Base-by-base conservation (phyloP, 1,140 invertebrate genomes). In the Chionoecetes opilio region DNA sequence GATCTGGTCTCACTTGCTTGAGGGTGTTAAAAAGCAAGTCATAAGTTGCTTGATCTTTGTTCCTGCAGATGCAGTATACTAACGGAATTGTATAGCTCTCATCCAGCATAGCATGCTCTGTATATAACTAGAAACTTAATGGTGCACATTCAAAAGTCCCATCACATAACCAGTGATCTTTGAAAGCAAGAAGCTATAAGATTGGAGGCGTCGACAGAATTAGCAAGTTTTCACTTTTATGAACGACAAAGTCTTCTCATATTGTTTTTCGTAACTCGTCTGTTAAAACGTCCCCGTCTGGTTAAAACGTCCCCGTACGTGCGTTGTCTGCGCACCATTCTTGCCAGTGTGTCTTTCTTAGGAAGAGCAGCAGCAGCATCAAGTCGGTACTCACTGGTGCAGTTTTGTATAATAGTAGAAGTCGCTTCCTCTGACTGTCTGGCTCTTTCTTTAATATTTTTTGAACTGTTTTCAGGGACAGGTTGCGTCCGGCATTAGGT, bases 321-420 rank as follows among this genome's bases (percentile, higher is more conserved):
- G 63, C 91, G 32, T 92, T 92, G 91, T 92, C 32, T 84, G n/a
- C 91, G 35, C 91, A 84, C 91, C 91, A 92, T 37, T 82, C 32
- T 84, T 92, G 91, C 91, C 91, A 92, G 75, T n/a, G 63, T 82
- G n/a, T n/a, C n/a, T 84, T 92, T 38, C 11, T 92, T 92, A 88
- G 85, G 85, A 93, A 93, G 93, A 87, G 86, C 93, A 93, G 85
- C 85, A 75, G 93, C 85, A 93, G 85, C 93, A 93, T 75, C 82
- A 93, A 32, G 93, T 87, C 0, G 93, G 93, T 87, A 93, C 75
- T 93, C 93, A 93, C 53, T 93, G 37, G 37, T 93, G 84, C 84
- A 93, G 85, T 93, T 87, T 87, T 93, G 85, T 88, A 63, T 93
- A 53, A 93, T 63, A 46, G 37, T 93, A 37, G 84, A n/a, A n/a